phyloP scores from a whole-genome alignment of 2,888 invertebrate species.

The Drosophila anceps region DNA sequence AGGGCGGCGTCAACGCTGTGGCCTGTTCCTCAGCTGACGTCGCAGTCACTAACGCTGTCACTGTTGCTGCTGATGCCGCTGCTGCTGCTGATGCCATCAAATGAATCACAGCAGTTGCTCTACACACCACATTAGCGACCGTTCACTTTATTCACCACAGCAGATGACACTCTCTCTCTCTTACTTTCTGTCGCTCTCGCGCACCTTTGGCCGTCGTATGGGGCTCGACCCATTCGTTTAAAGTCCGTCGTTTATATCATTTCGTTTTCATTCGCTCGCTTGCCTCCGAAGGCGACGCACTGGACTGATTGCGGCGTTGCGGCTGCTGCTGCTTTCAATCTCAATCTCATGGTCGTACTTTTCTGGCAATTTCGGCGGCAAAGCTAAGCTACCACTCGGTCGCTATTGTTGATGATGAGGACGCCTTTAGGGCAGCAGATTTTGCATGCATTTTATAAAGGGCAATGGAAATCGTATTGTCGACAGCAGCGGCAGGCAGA shows the following conservation, averaged over 20 bases:
- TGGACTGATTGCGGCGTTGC: neutral
- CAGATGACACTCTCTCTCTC: constrained; percentile 9
- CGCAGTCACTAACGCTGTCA: neutral
- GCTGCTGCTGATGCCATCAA: constrained; percentile 49
- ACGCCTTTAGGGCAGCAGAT: constrained; percentile 36
- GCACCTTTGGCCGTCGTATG: constrained; percentile 18
- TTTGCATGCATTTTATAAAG: constrained; percentile 63
- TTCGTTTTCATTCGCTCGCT: constrained; percentile 71
- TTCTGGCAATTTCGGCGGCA: constrained; percentile 65
- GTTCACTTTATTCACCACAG: constrained; percentile 35
- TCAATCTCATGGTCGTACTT: constrained; percentile 60
- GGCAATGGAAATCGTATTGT: constrained; percentile 69
- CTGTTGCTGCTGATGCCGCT: neutral
- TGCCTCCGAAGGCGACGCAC: constrained; percentile 33
- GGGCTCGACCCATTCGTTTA: constrained; percentile 39
- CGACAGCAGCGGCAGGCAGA: constrained; percentile 42
- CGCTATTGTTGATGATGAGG: constrained; percentile 28
- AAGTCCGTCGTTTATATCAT: constrained; percentile 49
- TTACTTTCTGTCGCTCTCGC: constrained; percentile 1
- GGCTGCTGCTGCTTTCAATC: constrained; percentile 10
- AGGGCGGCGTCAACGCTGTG: constrained; percentile 37
- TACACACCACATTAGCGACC: constrained; percentile 45
- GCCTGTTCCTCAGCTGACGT: constrained; percentile 30
- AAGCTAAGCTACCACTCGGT: constrained; percentile 39
- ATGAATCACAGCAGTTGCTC: constrained; percentile 51